Base-by-base conservation (phyloP, 2,113 vertebrate genomes). In the Hydropotes inermis region DNA sequence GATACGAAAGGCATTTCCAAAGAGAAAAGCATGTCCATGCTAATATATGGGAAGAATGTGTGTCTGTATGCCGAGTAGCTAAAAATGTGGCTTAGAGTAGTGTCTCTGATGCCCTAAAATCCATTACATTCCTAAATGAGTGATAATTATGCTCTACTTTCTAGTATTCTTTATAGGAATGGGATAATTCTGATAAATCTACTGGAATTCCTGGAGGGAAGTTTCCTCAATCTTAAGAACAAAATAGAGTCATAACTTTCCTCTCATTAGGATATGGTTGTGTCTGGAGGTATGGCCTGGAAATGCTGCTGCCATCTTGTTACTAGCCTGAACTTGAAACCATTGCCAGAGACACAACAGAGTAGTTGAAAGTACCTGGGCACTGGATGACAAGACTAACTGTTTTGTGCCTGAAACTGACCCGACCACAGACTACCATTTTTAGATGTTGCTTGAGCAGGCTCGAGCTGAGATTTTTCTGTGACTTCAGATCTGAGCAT, bases 131-230 rank as follows among this genome's bases (percentile, higher is more conserved):
- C 23, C 13, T 91, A 50, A 93, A 85, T 28, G 7, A 84, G 16
- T 57, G 82, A 88, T 47, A 9, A 61, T 60, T 88, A 13, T 28
- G 82, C 74, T 92, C 23, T 52, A 39, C 7, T 70, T 89, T 60
- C 23, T 6, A 81, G 9, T 52, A n/a, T 28, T 79, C 61, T 70
- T 60, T 94, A 27, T 76, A 88, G 17, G 27, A 61, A 91, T 61
- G 28, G 33, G 47, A 74, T 74, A 93, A 93, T 95, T 76, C n/a
- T 97, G 39, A 82, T 83, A 78, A 90, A 50, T 89, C 25, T n/a
- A 52, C 7, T 61, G 28, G 7, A 7, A 4, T 61, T 15, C 86
- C 45, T 54, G 23, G 30, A 10, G 15, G 21, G 84, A 74, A 84
- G 15, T 91, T 91, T 93, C 14, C 28, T 86, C 6, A 43, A 7